Base-by-base conservation (phyloP, 2,797 vertebrate genomes). In the Sardinella longiceps region DNA sequence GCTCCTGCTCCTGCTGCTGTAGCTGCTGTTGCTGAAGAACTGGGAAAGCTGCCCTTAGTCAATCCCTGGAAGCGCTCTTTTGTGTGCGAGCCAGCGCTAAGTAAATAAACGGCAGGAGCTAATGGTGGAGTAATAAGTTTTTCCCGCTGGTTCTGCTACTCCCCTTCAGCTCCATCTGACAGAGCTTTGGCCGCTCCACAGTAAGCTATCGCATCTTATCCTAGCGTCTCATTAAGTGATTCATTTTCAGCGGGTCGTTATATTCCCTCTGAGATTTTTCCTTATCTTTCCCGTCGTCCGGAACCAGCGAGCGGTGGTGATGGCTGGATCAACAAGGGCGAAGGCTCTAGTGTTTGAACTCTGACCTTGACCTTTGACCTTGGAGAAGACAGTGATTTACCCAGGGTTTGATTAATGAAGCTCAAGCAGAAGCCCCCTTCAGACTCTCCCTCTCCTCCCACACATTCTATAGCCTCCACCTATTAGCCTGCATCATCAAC, bases 1-100 rank as follows among this genome's bases (percentile, higher is more conserved):
- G n/a, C n/a, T n/a, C n/a, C n/a, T n/a, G n/a, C n/a, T n/a, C n/a
- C n/a, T n/a, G n/a, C n/a, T n/a, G 33, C 66, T 37, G 37, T 7
- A 3, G 43, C 43, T 48, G 46, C 46, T 48, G 46, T 10, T 48
- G 70, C 70, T 39, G 37, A 48, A 12, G 81, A 60, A 85, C 66
- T 70, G 80, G 50, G 81, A 89, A 88, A 81, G 87, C 74, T 81
- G 85, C 70, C 83, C 80, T 87, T 80, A 85, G 84, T 87, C 81
- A 77, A 43, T 88, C 83, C 86, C 81, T 87, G 77, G 50, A 56
- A 84, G 81, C 87, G 80, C 53, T 85, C 86, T 18, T 81, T 56
- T 11, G 53, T 82, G 82, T 51, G 81, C 81, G 80, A 74, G 25
- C 82, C 33, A 82, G 77, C 50, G 63, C 63, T 85, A 39, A 81